phyloP scores from a whole-genome alignment of 2,797 vertebrate genomes.

The Atherinosoma microstoma region DNA sequence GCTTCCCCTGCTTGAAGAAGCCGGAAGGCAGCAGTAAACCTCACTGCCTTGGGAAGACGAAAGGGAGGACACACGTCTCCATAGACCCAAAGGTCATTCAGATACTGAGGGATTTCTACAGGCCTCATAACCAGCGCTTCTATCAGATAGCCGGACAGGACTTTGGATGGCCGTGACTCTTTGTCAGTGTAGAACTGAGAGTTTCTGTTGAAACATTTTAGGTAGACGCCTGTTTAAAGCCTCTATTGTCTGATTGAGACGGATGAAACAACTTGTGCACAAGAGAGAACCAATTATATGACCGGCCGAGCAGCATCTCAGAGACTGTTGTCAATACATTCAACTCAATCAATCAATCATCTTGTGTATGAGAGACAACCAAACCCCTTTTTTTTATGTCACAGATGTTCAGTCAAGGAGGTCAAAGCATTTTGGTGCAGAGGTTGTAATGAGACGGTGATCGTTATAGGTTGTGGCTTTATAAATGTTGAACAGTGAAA shows the following conservation, averaged over 20 bases:
- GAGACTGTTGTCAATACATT: slow-evolving; percentile 26
- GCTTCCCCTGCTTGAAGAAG: slow-evolving; percentile 88
- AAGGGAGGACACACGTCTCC: slow-evolving; percentile 82
- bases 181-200: neutral
- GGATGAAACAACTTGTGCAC: slow-evolving; percentile 20
- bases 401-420: slow-evolving; percentile 24
- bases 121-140: slow-evolving; percentile 84
- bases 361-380: slow-evolving; percentile 20
- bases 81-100: slow-evolving; percentile 79
- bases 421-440: slow-evolving; percentile 29
- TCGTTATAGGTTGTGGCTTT: slow-evolving; percentile 32
- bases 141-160: slow-evolving; percentile 85
- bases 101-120: slow-evolving; percentile 85
- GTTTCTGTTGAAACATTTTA: slow-evolving; percentile 10
- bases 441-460: slow-evolving; percentile 31
- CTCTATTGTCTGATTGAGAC: slow-evolving; percentile 11
- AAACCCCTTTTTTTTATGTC: slow-evolving; percentile 19
- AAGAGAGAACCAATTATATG: slow-evolving; percentile 11
- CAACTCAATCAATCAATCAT: slow-evolving; percentile 29
- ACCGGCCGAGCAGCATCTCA: slow-evolving; percentile 31
- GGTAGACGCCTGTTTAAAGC: slow-evolving; percentile 18
- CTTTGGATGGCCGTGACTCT: slow-evolving; percentile 86
- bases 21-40: slow-evolving; percentile 87
- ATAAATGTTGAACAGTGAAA: slow-evolving; percentile 34
- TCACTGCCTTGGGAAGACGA: slow-evolving; percentile 87